Conservation (phyloP, 2,113 vertebrate species). For the Oceanites oceanicus region DNA sequence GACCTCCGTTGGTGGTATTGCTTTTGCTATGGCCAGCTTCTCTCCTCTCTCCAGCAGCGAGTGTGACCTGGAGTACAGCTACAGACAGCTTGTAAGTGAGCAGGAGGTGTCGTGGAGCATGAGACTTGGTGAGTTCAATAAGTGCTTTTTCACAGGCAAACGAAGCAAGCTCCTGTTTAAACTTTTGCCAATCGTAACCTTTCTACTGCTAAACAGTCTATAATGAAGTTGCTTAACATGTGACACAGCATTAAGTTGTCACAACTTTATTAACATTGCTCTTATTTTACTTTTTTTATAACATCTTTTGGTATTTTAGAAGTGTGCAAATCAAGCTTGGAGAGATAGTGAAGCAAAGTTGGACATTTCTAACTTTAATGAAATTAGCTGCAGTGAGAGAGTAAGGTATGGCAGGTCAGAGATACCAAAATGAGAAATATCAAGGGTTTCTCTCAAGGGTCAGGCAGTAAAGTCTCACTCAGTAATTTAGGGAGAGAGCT, state of each 20-base stretch:
- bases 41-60: not conserved
- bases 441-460: slow-evolving; percentile 5
- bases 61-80: not conserved
- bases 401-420: slow-evolving; percentile 1
- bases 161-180: slow-evolving; percentile 13
- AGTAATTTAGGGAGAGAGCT: slow-evolving; percentile 18
- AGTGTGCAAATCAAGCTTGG: not conserved
- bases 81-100: slow-evolving; percentile 41
- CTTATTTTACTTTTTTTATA: not conserved
- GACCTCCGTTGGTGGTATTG: rapidly evolving
- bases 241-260: not conserved
- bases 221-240: not conserved
- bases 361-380: not conserved
- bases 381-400: not conserved
- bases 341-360: not conserved
- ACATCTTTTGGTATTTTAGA: not conserved
- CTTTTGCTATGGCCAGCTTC: not conserved
- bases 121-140: slow-evolving; percentile 9
- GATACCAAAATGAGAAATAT: slow-evolving; percentile 6
- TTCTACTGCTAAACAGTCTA: not conserved
- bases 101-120: not conserved
- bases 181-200: not conserved
- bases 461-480: not conserved
- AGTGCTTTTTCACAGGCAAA: not conserved
- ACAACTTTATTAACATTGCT: not conserved